phyloP scores from a whole-genome alignment of 2,888 invertebrate genomes.

The Ectropis crepuscularia region DNA sequence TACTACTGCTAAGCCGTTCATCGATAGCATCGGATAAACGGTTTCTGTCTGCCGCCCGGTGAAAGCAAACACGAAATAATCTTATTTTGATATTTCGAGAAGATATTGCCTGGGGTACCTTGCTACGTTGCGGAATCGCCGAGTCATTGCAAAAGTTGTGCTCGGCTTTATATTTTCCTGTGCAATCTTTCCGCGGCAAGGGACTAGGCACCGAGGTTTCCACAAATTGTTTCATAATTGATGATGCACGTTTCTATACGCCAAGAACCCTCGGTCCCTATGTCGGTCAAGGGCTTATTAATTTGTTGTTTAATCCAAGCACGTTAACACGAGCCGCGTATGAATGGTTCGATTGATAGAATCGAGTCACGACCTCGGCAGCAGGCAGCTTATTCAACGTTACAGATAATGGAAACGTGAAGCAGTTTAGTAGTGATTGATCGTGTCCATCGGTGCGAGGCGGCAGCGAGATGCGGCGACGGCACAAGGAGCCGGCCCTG shows the following conservation, averaged over 20 bases:
- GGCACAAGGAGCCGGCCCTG: slow-evolving; percentile 51
- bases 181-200: slow-evolving; percentile 55
- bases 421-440: slow-evolving; percentile 34
- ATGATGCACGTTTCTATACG: slow-evolving; percentile 16
- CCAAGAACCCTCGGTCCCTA: slow-evolving; percentile 25
- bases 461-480: slow-evolving; percentile 39
- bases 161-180: slow-evolving; percentile 67
- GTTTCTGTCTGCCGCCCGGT: slow-evolving; percentile 49
- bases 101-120: slow-evolving; percentile 59
- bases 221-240: slow-evolving; percentile 37
- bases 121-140: slow-evolving; percentile 61
- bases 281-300: slow-evolving; percentile 40
- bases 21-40: slow-evolving; percentile 51
- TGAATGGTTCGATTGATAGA: slow-evolving; percentile 30
- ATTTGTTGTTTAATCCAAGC: slow-evolving; percentile 21
- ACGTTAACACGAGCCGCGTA: slow-evolving; percentile 21
- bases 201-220: slow-evolving; percentile 52
- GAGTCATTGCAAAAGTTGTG: slow-evolving; percentile 72
- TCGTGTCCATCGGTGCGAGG: slow-evolving; percentile 28
- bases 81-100: slow-evolving; percentile 69
- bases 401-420: slow-evolving; percentile 34
- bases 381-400: slow-evolving; percentile 31
- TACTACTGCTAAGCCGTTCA: slow-evolving; percentile 38
- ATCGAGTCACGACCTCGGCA: slow-evolving; percentile 37
- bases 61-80: slow-evolving; percentile 64